Evolutionary conservation across 30 jellyfish, hydroid and myxozoan species (phyloP), one percentile per base, ranked within the genome.

Genomic region (Turritopsis dohrnii): DNA sequence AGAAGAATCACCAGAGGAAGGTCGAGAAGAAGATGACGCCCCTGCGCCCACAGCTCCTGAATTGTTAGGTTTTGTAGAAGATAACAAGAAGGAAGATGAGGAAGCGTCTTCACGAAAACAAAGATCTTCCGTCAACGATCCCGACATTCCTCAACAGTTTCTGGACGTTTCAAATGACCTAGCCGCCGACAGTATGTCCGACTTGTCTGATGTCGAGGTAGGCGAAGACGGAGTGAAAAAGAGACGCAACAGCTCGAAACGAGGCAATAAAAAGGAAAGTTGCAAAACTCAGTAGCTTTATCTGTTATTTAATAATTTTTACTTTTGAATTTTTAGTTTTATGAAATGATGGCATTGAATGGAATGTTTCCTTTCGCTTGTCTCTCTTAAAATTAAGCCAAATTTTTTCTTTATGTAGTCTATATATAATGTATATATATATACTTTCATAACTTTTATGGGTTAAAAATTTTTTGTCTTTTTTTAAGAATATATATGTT

Each of bases 191-290:
- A 84, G 90, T 74, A 27, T 52, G 25, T 84, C 90, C 16, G 90
- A 84, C 53, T 24, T 72, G 25, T 71, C 88, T 3, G 90, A 84
- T 28, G 60, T 41, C 13, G 90, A 74, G 24, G 88, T 29, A 7
- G 77, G 79, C 7, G 75, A 69, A 16, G 60, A 41, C 13, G 83
- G 65, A 21, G 22, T 20, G n/a, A 29, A 9, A 41, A 53, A 54
- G 54, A 84, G 75, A 41, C 82, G 88, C 24, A 24, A 29, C 24
- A 75, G 88, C 25, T 76, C 99, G 25, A 94, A 94, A 90, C 88
- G 85, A 65, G 96, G 88, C 8, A 85, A 84, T 53, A 94, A 88
- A 79, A 93, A 94, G 53, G 99, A 94, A 25, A 93, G 96, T n/a
- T 94, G 99, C 83, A 94, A 94, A 84, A 88, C 84, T 71, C 99